phyloP scores from a whole-genome alignment of 1,140 invertebrate genomes.

The Neodiprion virginianus region DNA sequence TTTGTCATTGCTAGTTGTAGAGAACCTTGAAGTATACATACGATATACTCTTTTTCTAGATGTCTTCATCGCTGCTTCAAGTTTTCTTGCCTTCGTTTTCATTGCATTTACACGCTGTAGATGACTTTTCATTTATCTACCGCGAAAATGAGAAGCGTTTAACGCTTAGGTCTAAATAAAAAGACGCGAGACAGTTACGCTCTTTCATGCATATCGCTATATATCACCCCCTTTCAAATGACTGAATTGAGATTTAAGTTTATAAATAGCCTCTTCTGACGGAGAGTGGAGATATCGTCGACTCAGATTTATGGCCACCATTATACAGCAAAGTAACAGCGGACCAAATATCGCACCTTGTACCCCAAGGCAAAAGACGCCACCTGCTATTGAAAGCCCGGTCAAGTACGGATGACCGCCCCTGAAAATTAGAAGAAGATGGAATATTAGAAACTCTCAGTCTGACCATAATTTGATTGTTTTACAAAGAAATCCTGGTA shows the following conservation, averaged over 20 bases:
- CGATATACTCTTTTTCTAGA: too few species aligned
- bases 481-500: not conserved
- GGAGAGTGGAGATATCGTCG: conserved; percentile 62
- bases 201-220: not conserved
- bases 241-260: conserved; percentile 50
- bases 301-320: conserved; percentile 81
- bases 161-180: too few species aligned
- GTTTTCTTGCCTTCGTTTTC: too few species aligned
- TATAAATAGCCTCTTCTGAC: conserved; percentile 54
- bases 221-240: not conserved
- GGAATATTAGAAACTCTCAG: conserved; percentile 15
- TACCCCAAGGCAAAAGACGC: conserved; percentile 94
- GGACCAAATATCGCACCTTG: conserved; percentile 98
- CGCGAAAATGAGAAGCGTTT: too few species aligned
- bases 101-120: too few species aligned
- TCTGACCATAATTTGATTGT: conserved; percentile 17
- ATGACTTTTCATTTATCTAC: too few species aligned
- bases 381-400: conserved; percentile 97
- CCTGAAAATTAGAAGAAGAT: conserved; percentile 59
- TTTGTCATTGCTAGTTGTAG: too few species aligned
- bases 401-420: conserved; percentile 98
- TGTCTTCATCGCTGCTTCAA: too few species aligned
- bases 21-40: too few species aligned
- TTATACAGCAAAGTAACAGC: conserved; percentile 85
- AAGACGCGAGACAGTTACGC: not conserved